phyloP scores from a whole-genome alignment of 2,797 vertebrate genomes.

The Bufotes viridis region DNA sequence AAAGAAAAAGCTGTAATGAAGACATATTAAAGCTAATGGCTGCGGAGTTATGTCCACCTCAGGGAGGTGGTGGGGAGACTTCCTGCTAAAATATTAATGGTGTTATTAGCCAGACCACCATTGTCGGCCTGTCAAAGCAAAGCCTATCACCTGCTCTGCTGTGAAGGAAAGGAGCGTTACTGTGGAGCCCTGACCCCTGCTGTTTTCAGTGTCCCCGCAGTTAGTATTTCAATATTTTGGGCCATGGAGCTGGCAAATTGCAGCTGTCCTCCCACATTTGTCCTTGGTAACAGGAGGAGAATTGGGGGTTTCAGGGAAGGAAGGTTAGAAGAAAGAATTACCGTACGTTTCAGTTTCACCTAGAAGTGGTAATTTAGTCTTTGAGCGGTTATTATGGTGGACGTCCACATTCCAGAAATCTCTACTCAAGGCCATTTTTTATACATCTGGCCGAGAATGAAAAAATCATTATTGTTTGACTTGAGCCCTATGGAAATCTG shows the following conservation, averaged over 20 bases:
- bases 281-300: conserved; percentile 11
- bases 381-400: conserved; percentile 6
- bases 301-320: neutral
- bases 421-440: neutral
- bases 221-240: conserved; percentile 18
- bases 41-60: neutral
- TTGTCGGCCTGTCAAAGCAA: neutral
- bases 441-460: neutral
- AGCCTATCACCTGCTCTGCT: conserved; percentile 43
- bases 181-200: conserved; percentile 29
- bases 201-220: neutral
- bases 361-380: conserved; percentile 21
- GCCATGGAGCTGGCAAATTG: conserved; percentile 1
- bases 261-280: conserved; percentile 48
- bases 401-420: conserved; percentile 2
- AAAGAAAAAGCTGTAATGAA: conserved; percentile 11
- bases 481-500: neutral
- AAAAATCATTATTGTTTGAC: neutral
- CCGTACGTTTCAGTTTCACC: neutral
- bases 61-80: neutral
- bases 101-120: conserved; percentile 30
- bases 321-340: neutral
- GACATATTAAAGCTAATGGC: conserved; percentile 17
- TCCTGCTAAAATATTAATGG: conserved; percentile 1
- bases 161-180: conserved; percentile 6